These are phyloP conservation scores for Pelodiscus sinensis DNA, from an alignment of 2,113 vertebrate genomes.

Conservation along the genomic window DNA sequence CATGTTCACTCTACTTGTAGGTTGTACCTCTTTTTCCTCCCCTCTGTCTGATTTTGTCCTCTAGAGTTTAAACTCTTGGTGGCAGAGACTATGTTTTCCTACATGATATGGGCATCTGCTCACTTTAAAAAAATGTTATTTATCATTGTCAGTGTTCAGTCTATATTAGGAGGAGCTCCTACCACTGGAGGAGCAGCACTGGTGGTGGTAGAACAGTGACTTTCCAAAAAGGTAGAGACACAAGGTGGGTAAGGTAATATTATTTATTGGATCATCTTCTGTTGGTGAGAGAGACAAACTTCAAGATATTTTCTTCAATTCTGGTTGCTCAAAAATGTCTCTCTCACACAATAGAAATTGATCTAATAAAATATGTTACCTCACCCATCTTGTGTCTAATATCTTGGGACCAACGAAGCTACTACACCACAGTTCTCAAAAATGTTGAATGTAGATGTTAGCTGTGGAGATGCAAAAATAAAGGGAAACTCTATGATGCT, in stretches of 20 bases:
- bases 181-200: background rate
- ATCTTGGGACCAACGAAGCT: background rate
- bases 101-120: background rate
- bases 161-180: background rate
- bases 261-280: background rate
- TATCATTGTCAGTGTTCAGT: background rate
- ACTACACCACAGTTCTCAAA: background rate
- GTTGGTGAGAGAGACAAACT: background rate
- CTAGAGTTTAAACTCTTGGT: background rate
- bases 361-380: background rate
- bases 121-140: background rate
- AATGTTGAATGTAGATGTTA: fast-evolving
- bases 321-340: background rate
- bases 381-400: background rate
- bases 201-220: background rate
- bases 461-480: fast-evolving
- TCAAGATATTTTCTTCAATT: background rate
- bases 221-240: background rate
- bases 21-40: background rate
- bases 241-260: background rate
- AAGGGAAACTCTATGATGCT: background rate
- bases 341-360: background rate
- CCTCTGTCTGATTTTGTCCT: background rate
- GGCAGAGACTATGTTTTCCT: background rate
- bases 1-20: background rate